Evolutionary conservation across 1,140 invertebrate genomes (phyloP), one percentile per base, ranked within the genome.

Genomic region (Drosophila kepulauana): DNA sequence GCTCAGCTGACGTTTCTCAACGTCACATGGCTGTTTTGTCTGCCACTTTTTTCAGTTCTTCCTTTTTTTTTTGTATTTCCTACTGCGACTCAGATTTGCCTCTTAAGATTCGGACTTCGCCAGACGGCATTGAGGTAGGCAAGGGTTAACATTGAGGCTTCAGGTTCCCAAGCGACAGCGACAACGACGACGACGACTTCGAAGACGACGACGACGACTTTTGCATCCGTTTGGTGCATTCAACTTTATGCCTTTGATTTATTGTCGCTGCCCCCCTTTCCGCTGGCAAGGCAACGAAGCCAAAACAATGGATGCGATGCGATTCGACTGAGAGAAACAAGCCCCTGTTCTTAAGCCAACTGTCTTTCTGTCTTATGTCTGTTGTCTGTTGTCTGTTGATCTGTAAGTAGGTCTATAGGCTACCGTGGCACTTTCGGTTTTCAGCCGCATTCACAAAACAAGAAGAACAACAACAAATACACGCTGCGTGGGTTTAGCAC

Each of bases 241-340:
- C 88, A 91, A 88, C 88, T 89, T 89, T 77, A 84, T 77, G 64
- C 75, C 80, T 91, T 91, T 91, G 88, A 91, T 91, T 91, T 91
- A 84, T 84, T 87, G 82, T 86, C 73, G 64, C 66, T 68, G 69
- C 65, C 41, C 41, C 48, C 28, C 52, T 38, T 64, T 63, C 59
- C 74, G 33, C 56, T 57, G 67, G 43, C 58, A 54, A 35, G 56
- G 56, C 71, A 91, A 91, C 87, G 88, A 91, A 91, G 87, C 72
- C 77, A 82, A 87, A 89, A 90, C 85, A 88, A 88, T 77, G 79
- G 51, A 61, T 16, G 59, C 49, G 8, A 38, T 10, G 35, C 35
- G 30, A 33, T 8, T 33, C 30, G 30, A 33, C 30, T 33, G 30
- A 33, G 7, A 63, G 68, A 30, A 70, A 66, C 70, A 59, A 61